A percentile compares a stretch with the other conserved stretches of the same genome.
Evolutionary conservation across 2,113 vertebrate species (phyloP).

Genomic region (Cyanistes caeruleus): DNA sequence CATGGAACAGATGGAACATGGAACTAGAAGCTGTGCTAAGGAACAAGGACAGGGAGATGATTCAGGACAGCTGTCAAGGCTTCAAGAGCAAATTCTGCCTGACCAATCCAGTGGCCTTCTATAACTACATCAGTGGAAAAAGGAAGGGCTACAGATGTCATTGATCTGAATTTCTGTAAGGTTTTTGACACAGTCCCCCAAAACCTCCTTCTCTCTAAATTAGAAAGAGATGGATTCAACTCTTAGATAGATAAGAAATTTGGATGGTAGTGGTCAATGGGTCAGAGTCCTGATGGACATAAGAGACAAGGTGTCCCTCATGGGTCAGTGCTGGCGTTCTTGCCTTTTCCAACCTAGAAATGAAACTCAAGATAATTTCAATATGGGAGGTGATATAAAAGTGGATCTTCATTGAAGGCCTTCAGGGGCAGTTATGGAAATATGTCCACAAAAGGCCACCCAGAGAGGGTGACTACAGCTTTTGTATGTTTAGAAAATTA

Average conservation of each 20-base stretch:
- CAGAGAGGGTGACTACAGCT: background rate
- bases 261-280: background rate
- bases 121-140: background rate
- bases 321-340: fast-evolving
- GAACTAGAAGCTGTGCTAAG: background rate
- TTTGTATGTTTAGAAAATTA: background rate
- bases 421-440: background rate
- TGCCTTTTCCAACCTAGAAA: background rate
- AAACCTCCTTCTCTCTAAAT: background rate
- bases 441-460: background rate
- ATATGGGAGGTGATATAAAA: background rate
- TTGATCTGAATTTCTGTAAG: background rate
- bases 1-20: background rate
- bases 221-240: background rate
- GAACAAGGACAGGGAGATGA: background rate
- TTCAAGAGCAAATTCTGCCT: background rate
- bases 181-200: background rate
- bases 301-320: background rate
- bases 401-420: background rate
- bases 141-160: background rate
- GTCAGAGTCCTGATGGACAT: background rate
- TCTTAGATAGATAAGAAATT: background rate
- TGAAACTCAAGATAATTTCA: background rate
- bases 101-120: background rate
- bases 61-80: background rate